These are phyloP conservation scores for Myrmecobius fasciatus DNA, from an alignment of 2,113 vertebrate species.

Conservation along the genomic window DNA sequence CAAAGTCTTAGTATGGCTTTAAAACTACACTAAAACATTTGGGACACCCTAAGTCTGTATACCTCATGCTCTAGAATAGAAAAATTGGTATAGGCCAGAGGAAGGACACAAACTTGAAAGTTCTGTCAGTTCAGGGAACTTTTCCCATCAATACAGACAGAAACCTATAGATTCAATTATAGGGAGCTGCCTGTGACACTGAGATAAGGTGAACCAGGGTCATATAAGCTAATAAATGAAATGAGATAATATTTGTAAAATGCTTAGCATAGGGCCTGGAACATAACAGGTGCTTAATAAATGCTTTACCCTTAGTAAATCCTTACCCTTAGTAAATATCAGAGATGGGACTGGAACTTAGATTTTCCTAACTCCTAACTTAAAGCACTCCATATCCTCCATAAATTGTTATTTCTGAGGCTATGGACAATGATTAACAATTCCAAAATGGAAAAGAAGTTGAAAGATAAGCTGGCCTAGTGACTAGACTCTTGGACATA, in stretches of 20 bases:
- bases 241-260: neutral
- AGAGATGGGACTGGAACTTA: neutral
- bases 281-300: neutral
- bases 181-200: neutral
- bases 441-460: neutral
- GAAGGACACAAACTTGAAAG: neutral
- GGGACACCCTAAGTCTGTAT: neutral
- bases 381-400: too few species aligned
- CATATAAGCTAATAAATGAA: neutral
- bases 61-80: neutral
- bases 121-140: neutral
- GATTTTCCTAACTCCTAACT: neutral
- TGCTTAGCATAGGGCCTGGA: too few species aligned
- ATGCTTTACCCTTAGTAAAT: neutral
- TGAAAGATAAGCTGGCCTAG: neutral
- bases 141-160: neutral
- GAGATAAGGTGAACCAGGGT: neutral
- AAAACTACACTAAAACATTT: neutral
- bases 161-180: neutral
- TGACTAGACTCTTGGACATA: neutral
- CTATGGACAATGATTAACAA: neutral
- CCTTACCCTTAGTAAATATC: too few species aligned
- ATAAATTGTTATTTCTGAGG: neutral
- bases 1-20: neutral
- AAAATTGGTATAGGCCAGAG: neutral